A percentile compares a stretch with the other conserved stretches of the same genome.
These are phyloP conservation scores for Cuculus canorus DNA, from an alignment of 2,797 vertebrate genomes.

Conservation along the genomic window DNA sequence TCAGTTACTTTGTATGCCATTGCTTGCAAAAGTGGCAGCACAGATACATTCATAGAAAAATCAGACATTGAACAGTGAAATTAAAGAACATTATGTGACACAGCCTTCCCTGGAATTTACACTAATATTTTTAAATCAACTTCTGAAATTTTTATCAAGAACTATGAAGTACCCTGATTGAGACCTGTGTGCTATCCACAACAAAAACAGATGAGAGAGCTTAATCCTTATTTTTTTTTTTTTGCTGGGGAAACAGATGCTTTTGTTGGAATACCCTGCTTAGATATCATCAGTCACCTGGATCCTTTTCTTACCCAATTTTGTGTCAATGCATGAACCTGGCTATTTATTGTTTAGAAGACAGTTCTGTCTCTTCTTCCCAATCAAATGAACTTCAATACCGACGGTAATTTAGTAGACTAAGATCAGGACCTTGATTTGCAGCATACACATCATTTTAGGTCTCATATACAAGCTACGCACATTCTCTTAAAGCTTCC, in stretches of 20 bases:
- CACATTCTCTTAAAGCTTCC: not conserved
- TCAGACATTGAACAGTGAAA: not conserved
- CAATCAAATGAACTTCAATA: not conserved
- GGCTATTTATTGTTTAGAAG: not conserved
- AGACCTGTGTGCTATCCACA: not conserved
- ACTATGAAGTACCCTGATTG: not conserved
- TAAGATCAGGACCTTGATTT: not conserved
- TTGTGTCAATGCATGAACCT: not conserved
- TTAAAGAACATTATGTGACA: not conserved
- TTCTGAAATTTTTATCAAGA: not conserved
- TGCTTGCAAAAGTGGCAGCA: not conserved
- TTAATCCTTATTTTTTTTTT: not conserved
- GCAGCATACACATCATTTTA: not conserved
- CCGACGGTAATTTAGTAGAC: not conserved
- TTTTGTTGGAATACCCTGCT: not conserved
- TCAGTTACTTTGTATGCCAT: slow-evolving; percentile 15
- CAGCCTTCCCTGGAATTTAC: not conserved
- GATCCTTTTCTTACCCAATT: not conserved
- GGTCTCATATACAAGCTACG: not conserved
- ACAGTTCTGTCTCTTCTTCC: not conserved
- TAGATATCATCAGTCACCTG: not conserved
- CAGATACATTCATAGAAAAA: not conserved
- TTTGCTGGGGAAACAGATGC: not conserved
- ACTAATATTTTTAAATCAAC: not conserved
- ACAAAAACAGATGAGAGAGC: not conserved